phyloP scores from a whole-genome alignment of 2,113 vertebrate genomes.

The Trochalopteron elliotii region DNA sequence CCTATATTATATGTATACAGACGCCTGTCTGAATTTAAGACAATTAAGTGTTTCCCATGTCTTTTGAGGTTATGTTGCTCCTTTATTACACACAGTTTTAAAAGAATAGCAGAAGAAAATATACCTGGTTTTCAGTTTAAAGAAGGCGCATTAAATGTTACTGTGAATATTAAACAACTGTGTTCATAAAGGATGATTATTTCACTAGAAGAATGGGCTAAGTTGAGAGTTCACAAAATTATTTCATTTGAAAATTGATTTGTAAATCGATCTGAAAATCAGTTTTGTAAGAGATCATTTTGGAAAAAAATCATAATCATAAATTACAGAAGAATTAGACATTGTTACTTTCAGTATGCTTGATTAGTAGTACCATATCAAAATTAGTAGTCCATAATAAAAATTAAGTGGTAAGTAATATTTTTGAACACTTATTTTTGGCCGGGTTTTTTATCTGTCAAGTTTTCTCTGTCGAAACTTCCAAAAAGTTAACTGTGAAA shows the following conservation, averaged over 20 bases:
- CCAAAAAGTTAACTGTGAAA: not conserved
- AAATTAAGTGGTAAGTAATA: not conserved
- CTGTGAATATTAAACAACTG: not conserved
- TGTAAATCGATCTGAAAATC: not conserved
- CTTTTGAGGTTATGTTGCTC: not conserved
- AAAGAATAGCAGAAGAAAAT: not conserved
- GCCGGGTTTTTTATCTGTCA: not conserved
- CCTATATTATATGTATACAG: not conserved
- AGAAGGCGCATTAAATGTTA: not conserved
- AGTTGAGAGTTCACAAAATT: not conserved
- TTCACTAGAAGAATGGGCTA: not conserved
- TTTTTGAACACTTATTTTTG: not conserved
- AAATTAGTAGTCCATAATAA: not conserved
- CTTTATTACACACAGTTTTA: not conserved
- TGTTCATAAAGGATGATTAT: not conserved
- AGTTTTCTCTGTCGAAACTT: not conserved
- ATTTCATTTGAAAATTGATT: not conserved
- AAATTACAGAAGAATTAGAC: not conserved
- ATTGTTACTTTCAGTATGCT: not conserved
- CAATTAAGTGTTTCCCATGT: not conserved
- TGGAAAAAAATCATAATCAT: not conserved
- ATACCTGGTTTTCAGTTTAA: not conserved
- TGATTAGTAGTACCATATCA: not conserved
- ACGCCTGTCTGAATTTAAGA: not conserved
- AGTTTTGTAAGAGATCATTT: not conserved